These are phyloP conservation scores for Parotia lawesii DNA, from an alignment of 2,113 vertebrate genomes.

Conservation along the genomic window DNA sequence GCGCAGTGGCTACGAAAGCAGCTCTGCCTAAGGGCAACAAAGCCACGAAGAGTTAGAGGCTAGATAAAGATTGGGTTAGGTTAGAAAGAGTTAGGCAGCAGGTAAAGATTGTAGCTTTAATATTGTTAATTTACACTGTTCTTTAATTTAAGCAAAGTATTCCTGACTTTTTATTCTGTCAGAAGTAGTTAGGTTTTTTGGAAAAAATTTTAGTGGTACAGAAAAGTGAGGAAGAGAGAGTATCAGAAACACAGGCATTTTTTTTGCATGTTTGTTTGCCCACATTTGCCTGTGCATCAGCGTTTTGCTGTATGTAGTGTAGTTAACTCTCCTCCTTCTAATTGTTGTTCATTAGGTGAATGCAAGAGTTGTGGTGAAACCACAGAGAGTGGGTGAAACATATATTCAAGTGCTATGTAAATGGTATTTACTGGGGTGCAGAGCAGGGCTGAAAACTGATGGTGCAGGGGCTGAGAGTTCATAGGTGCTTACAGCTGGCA, in stretches of 20 bases:
- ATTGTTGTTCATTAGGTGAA: neutral
- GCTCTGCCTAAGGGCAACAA: neutral
- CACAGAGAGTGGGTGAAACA: neutral
- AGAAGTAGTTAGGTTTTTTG: fast-evolving
- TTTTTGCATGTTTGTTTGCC: neutral
- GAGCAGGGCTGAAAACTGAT: neutral
- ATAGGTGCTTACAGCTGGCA: neutral
- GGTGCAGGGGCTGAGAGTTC: neutral
- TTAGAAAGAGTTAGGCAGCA: neutral
- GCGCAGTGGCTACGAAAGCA: neutral
- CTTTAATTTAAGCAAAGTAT: neutral
- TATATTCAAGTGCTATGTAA: neutral
- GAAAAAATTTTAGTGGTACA: neutral
- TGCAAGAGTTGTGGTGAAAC: neutral
- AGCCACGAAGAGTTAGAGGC: neutral
- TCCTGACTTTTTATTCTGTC: neutral
- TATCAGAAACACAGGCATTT: neutral
- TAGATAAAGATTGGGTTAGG: neutral
- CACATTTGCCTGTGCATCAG: neutral
- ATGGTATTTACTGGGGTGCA: neutral
- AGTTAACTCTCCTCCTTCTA: neutral
- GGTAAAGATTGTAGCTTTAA: neutral
- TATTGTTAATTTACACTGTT: neutral
- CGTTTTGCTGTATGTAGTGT: fast-evolving
- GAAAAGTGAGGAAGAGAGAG: neutral